Base-by-base conservation (phyloP, 2,113 vertebrate genomes). In the Macheiramphus alcinus region DNA sequence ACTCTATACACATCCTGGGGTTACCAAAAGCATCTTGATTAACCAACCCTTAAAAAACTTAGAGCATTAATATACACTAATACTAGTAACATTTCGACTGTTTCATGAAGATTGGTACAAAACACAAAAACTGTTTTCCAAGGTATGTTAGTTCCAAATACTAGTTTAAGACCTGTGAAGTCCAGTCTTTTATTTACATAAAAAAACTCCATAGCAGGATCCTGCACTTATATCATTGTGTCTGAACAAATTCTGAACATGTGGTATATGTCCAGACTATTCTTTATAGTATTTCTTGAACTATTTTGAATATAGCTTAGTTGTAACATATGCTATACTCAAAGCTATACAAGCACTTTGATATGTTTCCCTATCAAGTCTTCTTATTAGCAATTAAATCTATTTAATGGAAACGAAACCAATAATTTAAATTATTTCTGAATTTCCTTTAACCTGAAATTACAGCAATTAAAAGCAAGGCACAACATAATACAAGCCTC, bases 381-480 rank as follows among this genome's bases (percentile, higher is more conserved):
- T 62, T 93, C 38, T 81, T 68, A 65, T 70, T 78, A 86, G 50
- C 38, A 90, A 91, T 76, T 66, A 76, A 80, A 63, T 56, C 31
- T 61, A 43, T 50, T 94, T 55, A 76, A 74, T 31, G 20, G 62
- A 93, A 93, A 94, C 58, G 1, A 95, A 97, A 79, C 5, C 1
- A 94, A 9, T 85, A 84, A 38, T 63, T 90, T 62, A 86, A 68
- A 72, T 93, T 65, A 83, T 27, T 53, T 91, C 65, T 88, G 27
- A 81, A 84, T 65, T 86, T 63, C 62, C 36, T 94, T 68, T 80
- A 90, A 92, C 71, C 61, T 88, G 89, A 88, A 84, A 96, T 87
- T 81, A 78, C 43, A 88, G 70, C 95, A 90, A 92, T 70, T 74
- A 75, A 92, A 96, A 95, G 74, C 97, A 98, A 98, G 98, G 98